Conservation (phyloP, 2,797 vertebrate species). For the Myripristis jacobus region DNA sequence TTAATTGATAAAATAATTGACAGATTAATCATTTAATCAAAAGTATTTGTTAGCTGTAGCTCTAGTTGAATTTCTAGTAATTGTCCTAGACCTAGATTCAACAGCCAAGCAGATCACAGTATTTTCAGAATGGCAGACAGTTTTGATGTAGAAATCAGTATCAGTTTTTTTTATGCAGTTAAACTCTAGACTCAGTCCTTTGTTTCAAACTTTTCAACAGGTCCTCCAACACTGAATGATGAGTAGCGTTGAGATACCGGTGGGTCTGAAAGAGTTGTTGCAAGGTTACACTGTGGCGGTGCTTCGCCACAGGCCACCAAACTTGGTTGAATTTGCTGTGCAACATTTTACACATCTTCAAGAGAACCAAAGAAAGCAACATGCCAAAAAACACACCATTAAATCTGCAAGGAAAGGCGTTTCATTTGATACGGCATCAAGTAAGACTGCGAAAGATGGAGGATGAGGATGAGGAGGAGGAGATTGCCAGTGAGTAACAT, state of each 20-base stretch:
- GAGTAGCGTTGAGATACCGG: conserved; percentile 88
- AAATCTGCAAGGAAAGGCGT: conserved; percentile 68
- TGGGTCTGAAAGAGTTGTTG: conserved; percentile 90
- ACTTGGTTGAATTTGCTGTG: conserved; percentile 90
- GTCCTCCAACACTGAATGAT: conserved; percentile 41
- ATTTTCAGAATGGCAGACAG: too few relatives aligned
- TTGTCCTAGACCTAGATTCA: too few relatives aligned
- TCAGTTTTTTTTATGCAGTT: too few relatives aligned
- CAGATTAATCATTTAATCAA: too few relatives aligned
- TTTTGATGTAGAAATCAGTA: background rate
- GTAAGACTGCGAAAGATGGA: conserved; percentile 35
- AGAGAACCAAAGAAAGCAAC: conserved; percentile 76
- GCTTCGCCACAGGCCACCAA: conserved; percentile 85
- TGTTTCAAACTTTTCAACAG: background rate
- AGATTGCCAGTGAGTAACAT: conserved; percentile 67
- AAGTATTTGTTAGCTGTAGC: too few relatives aligned
- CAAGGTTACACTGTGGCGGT: conserved; percentile 94
- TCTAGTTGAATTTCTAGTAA: conserved; percentile 7
- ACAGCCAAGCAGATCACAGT: too few relatives aligned
- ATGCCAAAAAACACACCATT: conserved; percentile 32
- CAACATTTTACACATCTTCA: conserved; percentile 88
- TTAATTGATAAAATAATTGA: too few relatives aligned
- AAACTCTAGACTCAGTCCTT: too few relatives aligned
- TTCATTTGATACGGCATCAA: conserved; percentile 73
- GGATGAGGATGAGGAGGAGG: conserved; percentile 70